Conservation (phyloP, 2,113 vertebrate genomes). For the Gambusia holbrooki region DNA sequence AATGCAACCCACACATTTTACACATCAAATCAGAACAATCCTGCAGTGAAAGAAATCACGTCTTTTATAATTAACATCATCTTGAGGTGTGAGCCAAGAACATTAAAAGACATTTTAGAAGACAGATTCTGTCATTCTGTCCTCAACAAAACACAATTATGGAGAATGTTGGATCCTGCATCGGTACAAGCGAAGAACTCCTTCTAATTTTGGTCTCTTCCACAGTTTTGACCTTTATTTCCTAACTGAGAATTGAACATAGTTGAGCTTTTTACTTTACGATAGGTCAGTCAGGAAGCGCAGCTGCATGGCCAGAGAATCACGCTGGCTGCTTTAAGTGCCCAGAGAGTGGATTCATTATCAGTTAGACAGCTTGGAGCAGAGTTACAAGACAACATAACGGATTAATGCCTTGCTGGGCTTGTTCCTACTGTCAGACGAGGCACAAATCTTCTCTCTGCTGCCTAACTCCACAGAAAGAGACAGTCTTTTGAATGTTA, state of each 20-base stretch:
- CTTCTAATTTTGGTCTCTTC: background rate
- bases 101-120: background rate
- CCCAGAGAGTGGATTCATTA: constrained; percentile 43
- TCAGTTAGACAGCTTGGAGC: constrained; percentile 38
- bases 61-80: constrained; percentile 9
- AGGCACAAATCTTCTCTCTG: constrained; percentile 40
- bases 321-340: constrained; percentile 16
- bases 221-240: constrained; percentile 2
- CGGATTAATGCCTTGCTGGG: constrained; percentile 49
- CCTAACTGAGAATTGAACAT: background rate
- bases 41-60: constrained; percentile 12
- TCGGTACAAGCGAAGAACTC: background rate
- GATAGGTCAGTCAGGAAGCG: constrained; percentile 31
- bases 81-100: background rate
- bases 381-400: constrained; percentile 44
- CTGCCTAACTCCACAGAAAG: constrained; percentile 15
- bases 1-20: constrained; percentile 13
- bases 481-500: constrained; percentile 7
- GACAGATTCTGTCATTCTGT: background rate
- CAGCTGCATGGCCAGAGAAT: constrained; percentile 36
- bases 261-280: constrained; percentile 29
- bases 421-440: constrained; percentile 33
- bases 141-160: constrained; percentile 1
- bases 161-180: background rate
- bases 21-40: constrained; percentile 22